A percentile compares a stretch with the other conserved stretches of the same genome.
Conservation (phyloP, 2,888 invertebrate genomes). For the Smittia aterrima region DNA sequence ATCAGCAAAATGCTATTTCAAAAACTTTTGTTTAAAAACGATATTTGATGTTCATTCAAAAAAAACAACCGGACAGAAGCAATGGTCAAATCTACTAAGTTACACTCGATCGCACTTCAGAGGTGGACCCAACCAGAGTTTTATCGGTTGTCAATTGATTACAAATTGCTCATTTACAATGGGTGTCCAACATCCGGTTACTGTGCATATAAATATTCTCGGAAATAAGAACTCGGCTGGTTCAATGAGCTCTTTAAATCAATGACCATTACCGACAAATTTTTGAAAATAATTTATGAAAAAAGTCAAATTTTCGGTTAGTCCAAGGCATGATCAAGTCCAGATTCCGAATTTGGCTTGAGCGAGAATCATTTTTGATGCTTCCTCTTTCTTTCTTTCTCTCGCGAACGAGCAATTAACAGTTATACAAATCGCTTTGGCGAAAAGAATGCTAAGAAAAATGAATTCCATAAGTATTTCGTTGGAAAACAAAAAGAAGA, state of each 20-base stretch:
- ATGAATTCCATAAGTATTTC: slow-evolving; percentile 10
- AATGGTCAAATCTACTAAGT: too few species aligned
- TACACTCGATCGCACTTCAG: too few species aligned
- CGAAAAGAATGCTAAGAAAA: slow-evolving; percentile 4
- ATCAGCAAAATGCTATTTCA: too few species aligned
- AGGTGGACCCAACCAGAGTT: too few species aligned
- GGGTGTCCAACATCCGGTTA: slow-evolving; percentile 31
- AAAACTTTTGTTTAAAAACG: too few species aligned
- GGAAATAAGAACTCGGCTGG: slow-evolving; percentile 33
- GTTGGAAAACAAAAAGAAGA: slow-evolving; percentile 11
- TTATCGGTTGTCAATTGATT: slow-evolving; percentile 20
- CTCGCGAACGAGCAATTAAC: background rate
- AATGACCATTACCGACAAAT: too few species aligned
- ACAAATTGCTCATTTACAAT: slow-evolving; percentile 26
- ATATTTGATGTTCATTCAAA: too few species aligned
- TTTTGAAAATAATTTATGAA: too few species aligned
- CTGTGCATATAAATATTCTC: slow-evolving; percentile 24
- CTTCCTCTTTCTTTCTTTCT: background rate
- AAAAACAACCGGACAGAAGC: too few species aligned
- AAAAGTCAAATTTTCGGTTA: too few species aligned
- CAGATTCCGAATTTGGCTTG: background rate
- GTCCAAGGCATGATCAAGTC: background rate
- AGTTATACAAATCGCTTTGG: background rate
- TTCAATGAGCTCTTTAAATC: slow-evolving; percentile 22
- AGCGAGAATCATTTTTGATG: background rate